Evolutionary conservation across 2,797 vertebrate genomes (phyloP).

Genomic region (Garrulus glandarius): DNA sequence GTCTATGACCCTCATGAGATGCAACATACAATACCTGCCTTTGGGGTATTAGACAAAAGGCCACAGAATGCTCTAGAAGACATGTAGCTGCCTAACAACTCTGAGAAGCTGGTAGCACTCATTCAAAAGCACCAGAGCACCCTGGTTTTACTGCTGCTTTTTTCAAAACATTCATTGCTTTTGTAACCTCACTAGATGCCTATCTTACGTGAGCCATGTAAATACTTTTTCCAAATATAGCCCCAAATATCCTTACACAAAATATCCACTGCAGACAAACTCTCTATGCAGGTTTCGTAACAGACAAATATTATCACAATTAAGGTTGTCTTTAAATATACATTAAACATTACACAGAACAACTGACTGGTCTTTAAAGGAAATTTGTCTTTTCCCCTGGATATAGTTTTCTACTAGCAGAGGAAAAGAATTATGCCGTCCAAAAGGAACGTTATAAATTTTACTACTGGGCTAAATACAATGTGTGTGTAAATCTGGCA

Average conservation of each 20-base stretch:
- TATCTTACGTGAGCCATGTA: accelerated
- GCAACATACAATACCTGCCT: background rate
- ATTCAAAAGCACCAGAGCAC: background rate
- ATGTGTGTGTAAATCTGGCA: slow-evolving; percentile 12
- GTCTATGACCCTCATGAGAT: background rate
- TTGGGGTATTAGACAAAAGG: background rate
- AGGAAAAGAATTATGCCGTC: slow-evolving; percentile 6
- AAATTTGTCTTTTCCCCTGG: background rate
- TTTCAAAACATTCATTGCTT: background rate
- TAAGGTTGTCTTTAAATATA: background rate
- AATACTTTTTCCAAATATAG: background rate
- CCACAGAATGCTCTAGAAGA: background rate
- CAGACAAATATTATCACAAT: background rate
- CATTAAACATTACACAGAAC: background rate
- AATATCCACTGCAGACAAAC: background rate
- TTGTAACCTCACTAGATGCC: background rate
- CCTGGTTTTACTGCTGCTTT: background rate
- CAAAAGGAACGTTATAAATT: slow-evolving; percentile 45
- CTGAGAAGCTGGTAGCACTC: background rate
- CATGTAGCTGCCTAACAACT: background rate
- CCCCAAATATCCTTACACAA: background rate
- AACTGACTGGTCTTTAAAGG: background rate
- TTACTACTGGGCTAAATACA: slow-evolving; percentile 19
- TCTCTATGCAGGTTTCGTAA: background rate
- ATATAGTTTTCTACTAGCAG: background rate